phyloP scores from a whole-genome alignment of 2,113 vertebrate species.

The Oncorhynchus keta region DNA sequence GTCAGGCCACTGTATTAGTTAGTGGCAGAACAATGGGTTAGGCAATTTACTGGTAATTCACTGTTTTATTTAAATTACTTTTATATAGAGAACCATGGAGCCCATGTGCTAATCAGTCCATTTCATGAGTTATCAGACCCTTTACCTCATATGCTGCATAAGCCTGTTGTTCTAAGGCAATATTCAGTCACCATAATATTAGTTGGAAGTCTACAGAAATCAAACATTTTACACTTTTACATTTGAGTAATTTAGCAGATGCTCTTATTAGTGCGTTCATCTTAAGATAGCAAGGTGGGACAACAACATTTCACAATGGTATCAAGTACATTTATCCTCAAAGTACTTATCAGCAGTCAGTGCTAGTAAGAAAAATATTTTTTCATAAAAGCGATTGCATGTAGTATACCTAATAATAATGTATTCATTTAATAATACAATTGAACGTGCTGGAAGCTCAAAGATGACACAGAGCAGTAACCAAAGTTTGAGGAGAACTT shows the following conservation, averaged over 20 bases:
- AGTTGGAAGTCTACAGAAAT: neutral
- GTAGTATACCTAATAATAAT: neutral
- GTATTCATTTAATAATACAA: neutral
- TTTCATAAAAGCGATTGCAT: neutral
- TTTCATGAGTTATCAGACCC: neutral
- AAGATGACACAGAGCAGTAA: neutral
- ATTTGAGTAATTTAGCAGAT: too few species aligned
- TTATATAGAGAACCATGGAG: neutral
- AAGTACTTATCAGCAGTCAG: too few species aligned
- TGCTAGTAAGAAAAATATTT: neutral
- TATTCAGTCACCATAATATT: neutral
- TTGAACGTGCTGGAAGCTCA: neutral
- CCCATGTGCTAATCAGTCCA: neutral
- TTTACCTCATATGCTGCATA: too few species aligned
- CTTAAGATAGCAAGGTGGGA: too few species aligned
- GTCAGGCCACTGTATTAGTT: slow-evolving; percentile 43
- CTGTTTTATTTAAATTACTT: slow-evolving; percentile 34
- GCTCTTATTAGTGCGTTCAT: too few species aligned
- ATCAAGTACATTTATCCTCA: too few species aligned
- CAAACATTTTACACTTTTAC: neutral
- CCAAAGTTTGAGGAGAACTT: neutral
- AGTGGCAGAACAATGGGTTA: slow-evolving; percentile 38
- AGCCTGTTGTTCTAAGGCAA: too few species aligned
- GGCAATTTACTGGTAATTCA: slow-evolving; percentile 26
- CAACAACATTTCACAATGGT: too few species aligned